phyloP scores from a whole-genome alignment of 1,140 invertebrate species.

The Tetramorium parvispinum region DNA sequence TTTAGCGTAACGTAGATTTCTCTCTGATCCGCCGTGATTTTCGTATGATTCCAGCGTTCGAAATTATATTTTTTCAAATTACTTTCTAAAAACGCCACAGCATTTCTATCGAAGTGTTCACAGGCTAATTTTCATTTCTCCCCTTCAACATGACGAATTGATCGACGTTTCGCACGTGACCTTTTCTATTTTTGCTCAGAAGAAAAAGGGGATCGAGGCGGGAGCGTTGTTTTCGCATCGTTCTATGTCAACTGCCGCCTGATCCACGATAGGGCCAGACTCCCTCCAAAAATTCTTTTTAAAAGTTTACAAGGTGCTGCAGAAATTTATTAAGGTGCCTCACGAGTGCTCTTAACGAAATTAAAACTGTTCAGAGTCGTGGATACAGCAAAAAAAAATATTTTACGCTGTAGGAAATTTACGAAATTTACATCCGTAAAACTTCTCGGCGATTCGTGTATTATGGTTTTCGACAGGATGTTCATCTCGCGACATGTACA shows the following conservation, averaged over 20 bases:
- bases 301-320: slow-evolving; percentile 66
- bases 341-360: slow-evolving; percentile 72
- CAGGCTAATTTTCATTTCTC: slow-evolving; percentile 32
- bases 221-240: slow-evolving; percentile 43
- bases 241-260: slow-evolving; percentile 45
- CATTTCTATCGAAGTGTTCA: background rate
- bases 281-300: slow-evolving; percentile 65
- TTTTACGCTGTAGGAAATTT: slow-evolving; percentile 8
- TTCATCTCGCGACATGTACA: background rate
- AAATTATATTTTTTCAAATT: background rate
- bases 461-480: background rate
- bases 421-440: slow-evolving; percentile 16
- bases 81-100: background rate
- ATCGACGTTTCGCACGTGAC: slow-evolving; percentile 28
- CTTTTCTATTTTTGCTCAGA: background rate
- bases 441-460: slow-evolving; percentile 1
- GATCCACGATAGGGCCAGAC: slow-evolving; percentile 57
- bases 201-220: slow-evolving; percentile 11
- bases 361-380: slow-evolving; percentile 66
- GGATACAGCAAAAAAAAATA: slow-evolving; percentile 25
- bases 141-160: background rate
- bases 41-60: background rate
- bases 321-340: slow-evolving; percentile 67
- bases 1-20: background rate
- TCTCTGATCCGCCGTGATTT: background rate